Base-by-base conservation (phyloP, 2,888 invertebrate species). In the Diplolepis rosae region DNA sequence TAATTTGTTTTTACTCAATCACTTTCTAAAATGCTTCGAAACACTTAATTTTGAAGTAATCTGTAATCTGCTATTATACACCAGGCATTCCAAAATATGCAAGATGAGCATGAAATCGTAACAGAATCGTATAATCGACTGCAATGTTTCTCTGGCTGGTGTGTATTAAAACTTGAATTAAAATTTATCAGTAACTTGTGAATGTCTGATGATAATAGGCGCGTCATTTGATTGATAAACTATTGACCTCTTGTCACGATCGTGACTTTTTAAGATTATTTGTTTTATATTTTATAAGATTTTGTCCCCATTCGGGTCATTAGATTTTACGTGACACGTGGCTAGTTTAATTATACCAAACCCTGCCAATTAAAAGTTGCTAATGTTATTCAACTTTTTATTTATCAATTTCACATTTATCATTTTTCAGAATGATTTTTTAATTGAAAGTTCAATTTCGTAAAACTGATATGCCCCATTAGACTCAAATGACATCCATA, bases 181-280 rank as follows among this genome's bases (percentile, higher is more conserved):
- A 39, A 32, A 65, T 45, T 9, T 65, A 65, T 24, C 35, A 65
- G 9, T 18, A 13, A n/a, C n/a, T n/a, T n/a, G n/a, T 11, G 35
- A 22, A 32, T 32, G 9, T 39, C 0, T 1, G 65, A 65, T 65
- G 39, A 65, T 39, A 65, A 28, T 22, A 15, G 13, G 13, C 22
- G 18, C 65, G 39, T 65, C 30, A 65, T 35, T 32, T 7, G 1
- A 22, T 22, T 22, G 65, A 65, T 65, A 65, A 65, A 35, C 65
- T 39, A 30, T 30, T 13, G 35, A 65, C 65, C 65, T 39, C 18
- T 11, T 22, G 11, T 39, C 11, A 35, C 18, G 15, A 65, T 65
- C 4, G 4, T 65, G 4, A 39, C 9, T 39, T 9, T 65, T 27
- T 22, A 7, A 30, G 7, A 39, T 5, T 35, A 15, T 15, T 54